Evolutionary conservation across 2,888 invertebrate species (phyloP).

Genomic region (Lycia hirtaria): DNA sequence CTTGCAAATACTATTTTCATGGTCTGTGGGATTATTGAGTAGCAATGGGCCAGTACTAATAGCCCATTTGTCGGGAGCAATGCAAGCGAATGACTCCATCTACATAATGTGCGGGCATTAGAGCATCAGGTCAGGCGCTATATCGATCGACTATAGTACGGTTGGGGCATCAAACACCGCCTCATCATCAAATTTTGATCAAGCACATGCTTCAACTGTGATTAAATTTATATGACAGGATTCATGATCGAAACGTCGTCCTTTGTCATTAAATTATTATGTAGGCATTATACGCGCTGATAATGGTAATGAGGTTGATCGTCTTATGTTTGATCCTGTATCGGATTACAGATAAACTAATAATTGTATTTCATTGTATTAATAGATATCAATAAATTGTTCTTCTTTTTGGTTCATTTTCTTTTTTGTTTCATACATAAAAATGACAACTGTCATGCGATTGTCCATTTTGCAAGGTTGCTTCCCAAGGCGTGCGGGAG

Average conservation of each 20-base stretch:
- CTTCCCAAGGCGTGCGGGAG: too few relatives aligned
- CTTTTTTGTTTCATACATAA: too few relatives aligned
- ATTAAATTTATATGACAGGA: conserved; percentile 7
- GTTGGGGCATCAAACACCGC: conserved; percentile 8
- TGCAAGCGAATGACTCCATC: conserved; percentile 36
- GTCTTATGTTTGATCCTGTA: too few relatives aligned
- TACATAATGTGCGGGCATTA: conserved; percentile 35
- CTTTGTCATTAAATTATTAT: neutral
- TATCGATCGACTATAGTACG: conserved; percentile 15
- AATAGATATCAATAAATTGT: too few relatives aligned
- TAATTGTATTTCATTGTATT: too few relatives aligned
- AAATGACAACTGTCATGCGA: too few relatives aligned
- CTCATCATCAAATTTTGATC: conserved; percentile 8
- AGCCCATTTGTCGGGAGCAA: conserved; percentile 25
- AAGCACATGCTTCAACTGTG: conserved; percentile 1
- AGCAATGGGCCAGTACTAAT: conserved; percentile 11
- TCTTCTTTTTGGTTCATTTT: too few relatives aligned
- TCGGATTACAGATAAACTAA: too few relatives aligned
- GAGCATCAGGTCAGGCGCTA: conserved; percentile 19
- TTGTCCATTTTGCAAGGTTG: too few relatives aligned
- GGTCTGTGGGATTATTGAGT: conserved; percentile 17
- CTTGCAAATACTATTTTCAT: conserved; percentile 11
- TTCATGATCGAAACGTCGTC: neutral
- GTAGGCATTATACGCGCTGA: too few relatives aligned
- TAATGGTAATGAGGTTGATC: too few relatives aligned